Conservation (phyloP, 1,140 invertebrate genomes). For the Elymnias hypermnestra region DNA sequence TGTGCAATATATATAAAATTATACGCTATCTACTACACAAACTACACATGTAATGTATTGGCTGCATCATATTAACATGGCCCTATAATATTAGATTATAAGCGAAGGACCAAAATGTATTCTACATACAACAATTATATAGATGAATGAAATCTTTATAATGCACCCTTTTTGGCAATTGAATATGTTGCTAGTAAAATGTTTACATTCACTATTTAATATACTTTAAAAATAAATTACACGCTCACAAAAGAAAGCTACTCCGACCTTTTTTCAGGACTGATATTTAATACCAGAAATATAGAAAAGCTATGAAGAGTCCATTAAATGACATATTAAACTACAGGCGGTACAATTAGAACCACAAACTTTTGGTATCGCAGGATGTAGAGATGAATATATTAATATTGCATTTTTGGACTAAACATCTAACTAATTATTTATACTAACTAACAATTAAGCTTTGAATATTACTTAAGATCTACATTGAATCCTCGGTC, state of each 20-base stretch:
- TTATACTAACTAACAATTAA: constrained; percentile 24
- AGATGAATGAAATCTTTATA: too few species aligned
- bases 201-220: too few species aligned
- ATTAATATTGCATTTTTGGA: constrained; percentile 30
- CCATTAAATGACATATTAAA: constrained; percentile 17
- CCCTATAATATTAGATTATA: constrained; percentile 3
- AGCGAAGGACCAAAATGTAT: constrained; percentile 7
- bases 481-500: constrained; percentile 25
- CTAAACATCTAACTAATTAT: constrained; percentile 20
- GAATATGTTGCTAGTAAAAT: too few species aligned
- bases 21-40: constrained; percentile 28
- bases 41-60: constrained; percentile 7
- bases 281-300: constrained; percentile 21
- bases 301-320: constrained; percentile 13
- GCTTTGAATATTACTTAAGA: constrained; percentile 15
- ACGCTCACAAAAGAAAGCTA: constrained; percentile 5
- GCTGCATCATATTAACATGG: background rate
- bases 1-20: constrained; percentile 25
- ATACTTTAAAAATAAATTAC: background rate
- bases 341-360: constrained; percentile 37
- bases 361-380: constrained; percentile 37
- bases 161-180: too few species aligned
- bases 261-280: background rate
- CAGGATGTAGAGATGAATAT: constrained; percentile 27
- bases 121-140: background rate